Conservation (phyloP, 2,888 invertebrate genomes). For the Microchrysa polita region DNA sequence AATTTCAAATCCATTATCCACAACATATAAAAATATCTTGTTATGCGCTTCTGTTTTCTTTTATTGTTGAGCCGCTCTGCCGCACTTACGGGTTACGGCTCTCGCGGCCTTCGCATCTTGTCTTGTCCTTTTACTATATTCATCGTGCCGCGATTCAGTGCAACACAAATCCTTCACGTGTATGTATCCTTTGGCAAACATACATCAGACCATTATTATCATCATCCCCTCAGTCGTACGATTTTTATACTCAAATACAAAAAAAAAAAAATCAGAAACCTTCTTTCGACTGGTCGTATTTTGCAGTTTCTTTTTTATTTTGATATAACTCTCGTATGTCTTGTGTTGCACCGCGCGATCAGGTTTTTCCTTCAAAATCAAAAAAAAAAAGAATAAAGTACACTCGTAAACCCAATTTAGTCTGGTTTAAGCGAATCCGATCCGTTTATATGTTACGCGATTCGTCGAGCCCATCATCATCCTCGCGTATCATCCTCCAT, state of each 20-base stretch:
- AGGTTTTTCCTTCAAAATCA: not conserved
- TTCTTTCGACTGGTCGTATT: not conserved
- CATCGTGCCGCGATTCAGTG: not conserved
- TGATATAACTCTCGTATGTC: too few species aligned
- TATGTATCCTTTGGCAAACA: conserved; percentile 13
- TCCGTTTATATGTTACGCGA: conserved; percentile 26
- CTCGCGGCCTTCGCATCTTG: conserved; percentile 6
- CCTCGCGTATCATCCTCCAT: conserved; percentile 12
- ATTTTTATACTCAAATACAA: too few species aligned
- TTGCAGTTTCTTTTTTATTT: not conserved
- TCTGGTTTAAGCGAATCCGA: conserved; percentile 37
- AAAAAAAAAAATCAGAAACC: too few species aligned
- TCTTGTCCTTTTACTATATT: conserved; percentile 13
- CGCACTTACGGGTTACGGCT: too few species aligned
- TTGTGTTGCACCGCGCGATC: too few species aligned
- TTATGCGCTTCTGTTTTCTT: conserved; percentile 24
- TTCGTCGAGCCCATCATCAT: too few species aligned
- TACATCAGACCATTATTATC: not conserved
- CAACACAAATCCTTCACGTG: conserved; percentile 3
- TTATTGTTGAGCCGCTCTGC: conserved; percentile 33
- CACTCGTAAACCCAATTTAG: conserved; percentile 6
- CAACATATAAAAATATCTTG: not conserved
- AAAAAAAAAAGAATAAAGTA: not conserved
- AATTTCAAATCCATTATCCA: conserved; percentile 27
- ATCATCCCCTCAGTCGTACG: too few species aligned